Evolutionary conservation across 2,888 invertebrate genomes (phyloP), one percentile per base, ranked within the genome.

Genomic region (Ophion slaviceki): DNA sequence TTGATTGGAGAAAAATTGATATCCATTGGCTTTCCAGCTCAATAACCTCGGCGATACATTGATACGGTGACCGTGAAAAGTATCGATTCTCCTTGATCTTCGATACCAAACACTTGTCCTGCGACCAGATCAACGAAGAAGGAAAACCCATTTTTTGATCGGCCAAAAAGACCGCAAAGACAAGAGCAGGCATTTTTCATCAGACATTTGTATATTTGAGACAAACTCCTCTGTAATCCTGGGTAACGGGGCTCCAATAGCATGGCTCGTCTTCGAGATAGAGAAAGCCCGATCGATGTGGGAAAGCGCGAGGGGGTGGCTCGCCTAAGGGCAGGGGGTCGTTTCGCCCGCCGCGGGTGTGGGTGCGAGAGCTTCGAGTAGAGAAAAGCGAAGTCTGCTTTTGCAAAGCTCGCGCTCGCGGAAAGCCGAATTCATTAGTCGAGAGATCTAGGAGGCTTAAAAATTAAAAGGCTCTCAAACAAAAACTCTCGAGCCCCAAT

Each of bases 381-480:
- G 83, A 87, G 86, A 87, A 72, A 68, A 83, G 71, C 74, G 79
- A 80, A 77, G 78, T 80, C 57, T 62, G 70, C 77, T 74, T 85
- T 85, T 47, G 84, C 87, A 64, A 82, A 61, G 72, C 85, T 77
- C 45, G 75, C 66, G 76, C 76, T 80, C 80, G 57, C 67, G 62
- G 86, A 86, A 86, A 86, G 89, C 85, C 89, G 92, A 93, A 93
- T 93, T 93, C 92, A 92, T 93, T 92, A 93, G 90, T 86, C 88
- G 89, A 75, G 86, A 88, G 87, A 90, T 90, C 90, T 89, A 80
- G 84, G 86, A 89, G 90, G 92, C 92, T 92, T 92, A 92, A 92
- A 92, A 92, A 92, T 92, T 92, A 92, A 92, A 92, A 92, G 92
- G 91, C 91, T 92, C 91, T 92, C 92, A 91, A 90, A 90, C 91